These are phyloP conservation scores for Chauna torquata DNA, from an alignment of 2,113 vertebrate genomes.

Conservation along the genomic window DNA sequence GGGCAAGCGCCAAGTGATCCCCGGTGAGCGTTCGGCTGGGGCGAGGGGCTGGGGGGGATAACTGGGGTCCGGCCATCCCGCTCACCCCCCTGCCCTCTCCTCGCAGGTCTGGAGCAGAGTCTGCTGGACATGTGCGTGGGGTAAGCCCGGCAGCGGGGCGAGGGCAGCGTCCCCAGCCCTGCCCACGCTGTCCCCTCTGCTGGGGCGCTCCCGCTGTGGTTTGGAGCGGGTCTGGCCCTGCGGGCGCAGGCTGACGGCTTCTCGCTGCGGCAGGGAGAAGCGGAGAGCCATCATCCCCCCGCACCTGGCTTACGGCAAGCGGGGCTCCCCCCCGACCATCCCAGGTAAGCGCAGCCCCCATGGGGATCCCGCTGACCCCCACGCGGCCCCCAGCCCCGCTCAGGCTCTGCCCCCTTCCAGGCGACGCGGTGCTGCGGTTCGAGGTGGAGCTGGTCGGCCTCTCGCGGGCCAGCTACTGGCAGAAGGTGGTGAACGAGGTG, in stretches of 20 bases:
- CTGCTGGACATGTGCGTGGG: conserved; percentile 94
- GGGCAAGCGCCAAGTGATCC: conserved; percentile 92
- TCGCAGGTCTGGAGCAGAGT: conserved; percentile 91
- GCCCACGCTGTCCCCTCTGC: background rate
- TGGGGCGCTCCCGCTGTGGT: fast-evolving
- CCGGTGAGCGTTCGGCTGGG: conserved; percentile 74
- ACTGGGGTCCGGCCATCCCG: background rate
- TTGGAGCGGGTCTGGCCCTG: background rate
- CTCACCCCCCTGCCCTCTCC: background rate
- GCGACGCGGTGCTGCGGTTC: conserved; percentile 87
- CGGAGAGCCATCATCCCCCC: conserved; percentile 91
- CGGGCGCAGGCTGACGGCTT: fast-evolving
- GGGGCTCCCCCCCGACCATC: conserved; percentile 90
- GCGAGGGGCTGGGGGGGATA: background rate
- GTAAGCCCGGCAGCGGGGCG: conserved; percentile 67
- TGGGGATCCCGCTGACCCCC: background rate
- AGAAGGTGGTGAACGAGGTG: conserved; percentile 87
- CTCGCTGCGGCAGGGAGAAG: conserved; percentile 84
- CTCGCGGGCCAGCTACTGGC: conserved; percentile 85
- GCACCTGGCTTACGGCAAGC: conserved; percentile 93
- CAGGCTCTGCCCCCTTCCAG: conserved; percentile 57
- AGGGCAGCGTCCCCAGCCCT: too few species aligned
- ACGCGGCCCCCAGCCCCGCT: fast-evolving
- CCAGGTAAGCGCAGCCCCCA: conserved; percentile 80
- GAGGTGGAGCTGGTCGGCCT: conserved; percentile 92